Conservation (phyloP, 2,888 invertebrate genomes). For the Ichneumon xanthorius region DNA sequence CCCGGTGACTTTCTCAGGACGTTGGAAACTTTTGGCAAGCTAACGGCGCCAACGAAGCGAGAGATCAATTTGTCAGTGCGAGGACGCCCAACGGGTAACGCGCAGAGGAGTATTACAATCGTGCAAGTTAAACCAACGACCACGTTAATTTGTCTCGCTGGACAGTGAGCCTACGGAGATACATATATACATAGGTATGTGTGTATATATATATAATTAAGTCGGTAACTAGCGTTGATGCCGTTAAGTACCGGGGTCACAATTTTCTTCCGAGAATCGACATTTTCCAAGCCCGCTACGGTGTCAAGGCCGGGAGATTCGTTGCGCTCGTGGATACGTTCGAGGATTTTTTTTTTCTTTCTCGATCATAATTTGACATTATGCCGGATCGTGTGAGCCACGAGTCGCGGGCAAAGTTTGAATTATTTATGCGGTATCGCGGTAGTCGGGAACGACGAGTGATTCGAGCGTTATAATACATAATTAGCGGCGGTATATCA, state of each 20-base stretch:
- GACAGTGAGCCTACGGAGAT: conserved; percentile 26
- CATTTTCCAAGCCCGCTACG: conserved; percentile 38
- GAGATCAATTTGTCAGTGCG: conserved; percentile 77
- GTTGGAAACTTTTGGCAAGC: conserved; percentile 77
- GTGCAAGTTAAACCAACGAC: conserved; percentile 48
- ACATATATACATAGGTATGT: not conserved
- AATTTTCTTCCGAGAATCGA: conserved; percentile 59
- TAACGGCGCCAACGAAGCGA: conserved; percentile 72
- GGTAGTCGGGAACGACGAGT: conserved; percentile 11
- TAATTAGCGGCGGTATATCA: conserved; percentile 13
- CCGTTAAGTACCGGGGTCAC: not conserved
- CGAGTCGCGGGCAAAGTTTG: conserved; percentile 31
- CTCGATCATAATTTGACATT: not conserved
- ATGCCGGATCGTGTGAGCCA: not conserved
- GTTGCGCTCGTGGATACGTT: not conserved
- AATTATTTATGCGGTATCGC: conserved; percentile 26
- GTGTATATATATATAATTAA: conserved; percentile 1
- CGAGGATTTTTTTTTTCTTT: not conserved
- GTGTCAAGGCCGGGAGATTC: conserved; percentile 29
- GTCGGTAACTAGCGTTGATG: conserved; percentile 12
- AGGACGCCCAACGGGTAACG: conserved; percentile 52
- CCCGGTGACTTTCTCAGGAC: not conserved
- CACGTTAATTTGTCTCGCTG: conserved; percentile 51
- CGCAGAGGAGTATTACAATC: conserved; percentile 56
- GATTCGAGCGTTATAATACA: conserved; percentile 35